These are phyloP conservation scores for Belonocnema kinseyi DNA, from an alignment of 1,140 invertebrate genomes.

Conservation along the genomic window DNA sequence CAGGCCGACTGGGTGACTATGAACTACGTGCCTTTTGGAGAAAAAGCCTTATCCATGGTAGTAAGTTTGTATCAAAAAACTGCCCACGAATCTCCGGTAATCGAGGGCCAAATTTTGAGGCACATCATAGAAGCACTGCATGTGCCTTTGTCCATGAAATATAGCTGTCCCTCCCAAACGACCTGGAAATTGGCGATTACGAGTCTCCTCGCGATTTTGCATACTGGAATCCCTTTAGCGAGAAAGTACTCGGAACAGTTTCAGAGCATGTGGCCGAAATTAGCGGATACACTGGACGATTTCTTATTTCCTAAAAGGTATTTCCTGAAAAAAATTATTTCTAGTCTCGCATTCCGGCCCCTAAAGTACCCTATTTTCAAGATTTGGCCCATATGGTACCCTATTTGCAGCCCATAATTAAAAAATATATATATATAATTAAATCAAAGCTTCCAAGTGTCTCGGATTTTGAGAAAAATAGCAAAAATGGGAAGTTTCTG, in stretches of 20 bases:
- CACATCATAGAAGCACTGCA: conserved; percentile 86
- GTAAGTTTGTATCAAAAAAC: conserved; percentile 90
- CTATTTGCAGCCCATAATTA: too few relatives aligned
- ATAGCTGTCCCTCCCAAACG: conserved; percentile 86
- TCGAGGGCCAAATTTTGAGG: conserved; percentile 85
- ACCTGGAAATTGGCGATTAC: conserved; percentile 92
- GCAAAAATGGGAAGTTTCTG: too few relatives aligned
- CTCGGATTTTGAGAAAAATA: too few relatives aligned
- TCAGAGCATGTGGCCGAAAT: conserved; percentile 86
- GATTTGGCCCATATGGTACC: too few relatives aligned
- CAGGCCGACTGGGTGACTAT: conserved; percentile 87
- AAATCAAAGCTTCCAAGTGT: too few relatives aligned
- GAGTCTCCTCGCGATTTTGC: conserved; percentile 87
- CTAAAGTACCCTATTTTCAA: too few relatives aligned
- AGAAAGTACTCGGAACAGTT: conserved; percentile 85
- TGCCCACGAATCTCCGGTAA: conserved; percentile 83
- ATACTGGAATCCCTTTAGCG: conserved; percentile 90
- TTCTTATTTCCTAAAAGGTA: conserved; percentile 92
- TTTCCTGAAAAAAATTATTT: not conserved
- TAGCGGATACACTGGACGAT: conserved; percentile 91
- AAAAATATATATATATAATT: too few relatives aligned
- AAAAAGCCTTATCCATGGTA: conserved; percentile 88
- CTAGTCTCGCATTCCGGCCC: too few relatives aligned
- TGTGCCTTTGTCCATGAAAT: conserved; percentile 88
- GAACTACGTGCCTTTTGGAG: conserved; percentile 93